Base-by-base conservation (phyloP, 2,113 vertebrate species). In the Xenus cinereus region DNA sequence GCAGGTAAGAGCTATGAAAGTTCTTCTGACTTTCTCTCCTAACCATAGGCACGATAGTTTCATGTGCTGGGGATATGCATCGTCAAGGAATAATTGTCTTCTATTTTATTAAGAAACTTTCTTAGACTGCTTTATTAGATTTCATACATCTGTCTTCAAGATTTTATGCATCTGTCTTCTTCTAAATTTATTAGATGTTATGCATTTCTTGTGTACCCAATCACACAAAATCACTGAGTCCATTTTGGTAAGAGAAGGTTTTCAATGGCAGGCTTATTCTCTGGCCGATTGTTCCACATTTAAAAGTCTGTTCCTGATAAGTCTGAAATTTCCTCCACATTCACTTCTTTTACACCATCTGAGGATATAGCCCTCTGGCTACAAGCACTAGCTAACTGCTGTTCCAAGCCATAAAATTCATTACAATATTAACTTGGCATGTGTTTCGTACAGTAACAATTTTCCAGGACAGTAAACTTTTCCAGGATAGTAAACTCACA, bases 381-480 rank as follows among this genome's bases (percentile, higher is more conserved):
- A 89, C 48, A 75, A 78, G 21, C 67, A 63, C 88, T 57, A 90
- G 24, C 39, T 84, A 87, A 78, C 68, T 87, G 76, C 53, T 39
- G 22, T 84, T 90, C 83, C 80, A 92, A 90, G 62, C 45, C 74
- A 73, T 94, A 95, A 93, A 95, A 89, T 78, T 80, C 73, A 87
- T 97, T 92, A 91, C 86, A 84, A 68, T 94, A 94, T 95, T 95
- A 81, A 79, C 90, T 94, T 97, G 96, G 95, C 89, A 90, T 69
- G 73, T 94, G 83, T 84, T 94, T 88, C 4, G 12, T 75, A 75
- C 48, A 79, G 88, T 92, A 94, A 95, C 86, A 87, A 66, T 91
- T 94, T 95, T 94, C 88, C 79, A 86, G 88, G 90, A 86, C 43
- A 84, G 75, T 89, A 84, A 96, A 95, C 51, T 89, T 94, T 96